These are phyloP conservation scores for Nerophis lumbriciformis DNA, from an alignment of 2,113 vertebrate genomes.

Conservation along the genomic window DNA sequence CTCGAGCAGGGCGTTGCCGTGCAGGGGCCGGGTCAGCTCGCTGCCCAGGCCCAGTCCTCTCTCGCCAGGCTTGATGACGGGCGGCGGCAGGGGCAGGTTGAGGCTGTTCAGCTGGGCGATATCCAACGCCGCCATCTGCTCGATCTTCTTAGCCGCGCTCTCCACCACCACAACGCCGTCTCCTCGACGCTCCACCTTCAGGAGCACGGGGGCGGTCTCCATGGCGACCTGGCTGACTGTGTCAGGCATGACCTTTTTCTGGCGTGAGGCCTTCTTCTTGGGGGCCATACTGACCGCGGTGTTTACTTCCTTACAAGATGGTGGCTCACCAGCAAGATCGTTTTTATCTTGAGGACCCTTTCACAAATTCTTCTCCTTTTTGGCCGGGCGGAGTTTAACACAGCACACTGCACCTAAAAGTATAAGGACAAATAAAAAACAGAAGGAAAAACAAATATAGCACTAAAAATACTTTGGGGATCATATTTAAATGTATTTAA, in stretches of 20 bases:
- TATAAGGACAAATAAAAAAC: no score
- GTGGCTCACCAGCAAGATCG: background rate
- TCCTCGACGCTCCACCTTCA: slow-evolving; percentile 52
- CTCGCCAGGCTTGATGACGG: slow-evolving; percentile 71
- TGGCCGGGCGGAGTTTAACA: background rate
- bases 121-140: slow-evolving; percentile 73
- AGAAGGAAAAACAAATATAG: no score
- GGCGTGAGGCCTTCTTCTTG: slow-evolving; percentile 76
- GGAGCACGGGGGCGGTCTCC: slow-evolving; percentile 10
- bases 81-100: slow-evolving; percentile 68
- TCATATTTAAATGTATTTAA: no score
- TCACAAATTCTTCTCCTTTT: background rate
- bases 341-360: background rate
- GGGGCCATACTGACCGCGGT: slow-evolving; percentile 67
- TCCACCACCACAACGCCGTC: slow-evolving; percentile 61
- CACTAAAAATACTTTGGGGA: no score
- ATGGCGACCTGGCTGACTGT: slow-evolving; percentile 31
- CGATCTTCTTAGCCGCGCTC: slow-evolving; percentile 64
- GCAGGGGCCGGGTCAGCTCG: slow-evolving; percentile 67
- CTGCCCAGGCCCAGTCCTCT: slow-evolving; percentile 70
- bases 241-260: slow-evolving; percentile 58
- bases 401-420: slow-evolving; percentile 59
- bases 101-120: slow-evolving; percentile 73
- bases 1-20: slow-evolving; percentile 73
- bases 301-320: background rate